These are phyloP conservation scores for Rattus rattus DNA, from an alignment of 2,113 vertebrate species.

Conservation along the genomic window DNA sequence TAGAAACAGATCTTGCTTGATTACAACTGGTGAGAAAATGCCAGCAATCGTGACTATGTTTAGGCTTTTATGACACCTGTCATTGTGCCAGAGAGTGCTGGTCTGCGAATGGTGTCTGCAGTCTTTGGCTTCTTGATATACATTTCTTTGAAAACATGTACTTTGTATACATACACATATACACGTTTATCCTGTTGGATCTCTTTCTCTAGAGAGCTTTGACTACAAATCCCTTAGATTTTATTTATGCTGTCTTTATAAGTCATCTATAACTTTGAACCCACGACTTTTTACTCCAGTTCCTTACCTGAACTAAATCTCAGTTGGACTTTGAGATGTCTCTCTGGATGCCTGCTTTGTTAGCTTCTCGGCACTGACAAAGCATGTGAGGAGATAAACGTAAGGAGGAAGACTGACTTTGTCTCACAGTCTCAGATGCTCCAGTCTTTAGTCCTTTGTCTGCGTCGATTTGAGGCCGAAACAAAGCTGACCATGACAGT, in stretches of 20 bases:
- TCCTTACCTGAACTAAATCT: slow-evolving; percentile 9
- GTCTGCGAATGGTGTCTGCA: not conserved
- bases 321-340: not conserved
- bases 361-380: not conserved
- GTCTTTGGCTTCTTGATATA: slow-evolving; percentile 23
- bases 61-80: not conserved
- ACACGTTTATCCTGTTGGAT: not conserved
- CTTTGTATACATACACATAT: not conserved
- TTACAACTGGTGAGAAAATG: not conserved
- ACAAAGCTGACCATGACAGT: not conserved
- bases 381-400: not conserved
- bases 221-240: not conserved
- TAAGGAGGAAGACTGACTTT: not conserved
- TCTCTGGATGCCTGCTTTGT: not conserved
- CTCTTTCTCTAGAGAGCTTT: not conserved
- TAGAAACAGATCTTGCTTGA: not conserved
- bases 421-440: not conserved
- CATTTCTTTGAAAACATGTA: not conserved
- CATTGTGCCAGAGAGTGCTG: not conserved
- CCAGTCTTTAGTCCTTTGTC: too few relatives aligned
- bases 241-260: not conserved
- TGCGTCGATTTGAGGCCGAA: too few relatives aligned
- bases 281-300: not conserved
- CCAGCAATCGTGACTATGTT: not conserved
- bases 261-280: not conserved